phyloP scores from a whole-genome alignment of 1,140 invertebrate species.

The Periplaneta americana region DNA sequence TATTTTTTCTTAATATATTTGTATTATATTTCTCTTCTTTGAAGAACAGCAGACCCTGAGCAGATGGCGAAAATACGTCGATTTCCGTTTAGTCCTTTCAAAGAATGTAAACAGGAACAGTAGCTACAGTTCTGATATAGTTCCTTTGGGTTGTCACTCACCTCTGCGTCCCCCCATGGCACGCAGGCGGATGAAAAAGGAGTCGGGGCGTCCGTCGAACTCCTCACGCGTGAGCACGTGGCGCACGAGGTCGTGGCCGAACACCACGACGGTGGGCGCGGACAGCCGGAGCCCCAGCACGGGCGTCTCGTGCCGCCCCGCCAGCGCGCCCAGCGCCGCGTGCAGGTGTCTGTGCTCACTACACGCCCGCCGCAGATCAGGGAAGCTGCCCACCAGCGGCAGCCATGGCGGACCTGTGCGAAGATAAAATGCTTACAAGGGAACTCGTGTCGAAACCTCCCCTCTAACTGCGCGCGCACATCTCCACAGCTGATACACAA shows the following conservation, averaged over 20 bases:
- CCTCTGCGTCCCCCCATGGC: constrained; percentile 61
- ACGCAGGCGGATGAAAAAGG: constrained; percentile 61
- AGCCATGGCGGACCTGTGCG: constrained; percentile 58
- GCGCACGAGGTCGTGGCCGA: constrained; percentile 48
- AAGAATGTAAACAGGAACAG: no score
- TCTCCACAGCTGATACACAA: no score
- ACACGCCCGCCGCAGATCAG: constrained; percentile 45
- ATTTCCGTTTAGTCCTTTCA: no score
- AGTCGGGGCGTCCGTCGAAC: constrained; percentile 66
- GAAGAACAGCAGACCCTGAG: no score
- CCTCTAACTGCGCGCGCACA: no score
- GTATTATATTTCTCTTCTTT: no score
- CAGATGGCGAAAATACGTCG: no score
- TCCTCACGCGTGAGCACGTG: constrained; percentile 56
- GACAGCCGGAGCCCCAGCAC: constrained; percentile 64
- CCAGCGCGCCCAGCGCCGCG: constrained; percentile 45
- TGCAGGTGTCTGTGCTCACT: constrained; percentile 53
- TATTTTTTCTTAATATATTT: background rate
- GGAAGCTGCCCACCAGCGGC: constrained; percentile 58
- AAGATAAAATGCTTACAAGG: no score
- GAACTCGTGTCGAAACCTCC: no score
- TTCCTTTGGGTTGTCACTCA: no score
- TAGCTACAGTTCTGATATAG: no score
- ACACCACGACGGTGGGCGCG: constrained; percentile 52
- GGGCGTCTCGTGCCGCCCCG: constrained; percentile 51